Conservation (phyloP, 2,113 vertebrate species). For the Alethe castanea region DNA sequence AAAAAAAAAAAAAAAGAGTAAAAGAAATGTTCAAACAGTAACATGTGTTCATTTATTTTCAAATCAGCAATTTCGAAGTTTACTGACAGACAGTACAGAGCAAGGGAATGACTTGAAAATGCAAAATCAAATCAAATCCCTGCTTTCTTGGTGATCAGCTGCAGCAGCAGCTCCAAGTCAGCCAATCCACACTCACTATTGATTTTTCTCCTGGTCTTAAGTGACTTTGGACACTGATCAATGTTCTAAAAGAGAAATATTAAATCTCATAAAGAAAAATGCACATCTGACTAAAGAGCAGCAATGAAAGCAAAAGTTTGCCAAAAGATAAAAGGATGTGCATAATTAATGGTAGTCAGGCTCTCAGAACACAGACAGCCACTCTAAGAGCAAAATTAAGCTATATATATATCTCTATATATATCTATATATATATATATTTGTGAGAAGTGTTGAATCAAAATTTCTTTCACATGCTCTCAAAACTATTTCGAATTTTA, state of each 20-base stretch:
- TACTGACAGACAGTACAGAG: constrained; percentile 44
- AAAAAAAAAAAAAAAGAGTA: constrained; percentile 17
- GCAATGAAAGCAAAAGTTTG: constrained; percentile 13
- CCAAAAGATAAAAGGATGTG: constrained; percentile 32
- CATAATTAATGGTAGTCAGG: not conserved
- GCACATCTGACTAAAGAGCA: constrained; percentile 50
- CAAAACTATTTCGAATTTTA: not conserved
- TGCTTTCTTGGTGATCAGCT: constrained; percentile 57
- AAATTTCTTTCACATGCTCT: not conserved
- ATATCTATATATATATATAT: too few species aligned
- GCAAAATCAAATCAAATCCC: constrained; percentile 57
- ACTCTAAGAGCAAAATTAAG: not conserved
- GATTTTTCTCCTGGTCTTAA: constrained; percentile 69
- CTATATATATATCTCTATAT: too few species aligned
- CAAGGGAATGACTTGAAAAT: constrained; percentile 45
- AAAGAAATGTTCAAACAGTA: constrained; percentile 32
- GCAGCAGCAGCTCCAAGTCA: constrained; percentile 35
- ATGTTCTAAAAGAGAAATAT: constrained; percentile 67
- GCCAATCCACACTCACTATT: constrained; percentile 39
- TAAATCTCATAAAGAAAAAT: constrained; percentile 63
- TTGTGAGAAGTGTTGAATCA: not conserved
- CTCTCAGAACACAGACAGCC: not conserved
- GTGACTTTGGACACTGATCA: constrained; percentile 69
- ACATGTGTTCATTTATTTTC: constrained; percentile 58
- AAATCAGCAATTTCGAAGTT: constrained; percentile 56